Evolutionary conservation across 2,888 invertebrate genomes (phyloP).

Genomic region (Xestia c-nigrum): DNA sequence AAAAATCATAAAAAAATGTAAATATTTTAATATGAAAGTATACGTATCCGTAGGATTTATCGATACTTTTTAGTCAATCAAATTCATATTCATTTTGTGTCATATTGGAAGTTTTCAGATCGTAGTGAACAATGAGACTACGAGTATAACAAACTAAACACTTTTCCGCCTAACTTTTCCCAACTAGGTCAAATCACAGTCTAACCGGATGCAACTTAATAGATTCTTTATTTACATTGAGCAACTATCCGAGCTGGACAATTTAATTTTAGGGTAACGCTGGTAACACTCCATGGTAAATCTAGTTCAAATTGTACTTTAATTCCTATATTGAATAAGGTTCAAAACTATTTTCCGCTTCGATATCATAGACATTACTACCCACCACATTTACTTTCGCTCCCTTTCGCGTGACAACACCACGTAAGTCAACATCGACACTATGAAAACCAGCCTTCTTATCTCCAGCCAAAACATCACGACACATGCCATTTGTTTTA

Average conservation of each 20-base stretch:
- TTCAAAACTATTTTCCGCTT: not conserved
- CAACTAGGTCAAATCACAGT: not conserved
- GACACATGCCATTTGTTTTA: slow-evolving; percentile 55
- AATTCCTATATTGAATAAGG: not conserved
- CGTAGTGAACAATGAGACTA: not conserved
- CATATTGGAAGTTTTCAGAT: not conserved
- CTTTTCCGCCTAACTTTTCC: not conserved
- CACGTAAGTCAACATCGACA: slow-evolving; percentile 27
- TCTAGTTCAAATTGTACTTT: not conserved
- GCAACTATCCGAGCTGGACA: not conserved
- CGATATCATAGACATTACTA: not conserved
- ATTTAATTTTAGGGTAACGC: not conserved
- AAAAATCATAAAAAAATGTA: not conserved
- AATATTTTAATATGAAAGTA: slow-evolving; percentile 13
- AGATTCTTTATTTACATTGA: not conserved
- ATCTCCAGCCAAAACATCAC: slow-evolving; percentile 38
- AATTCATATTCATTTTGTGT: slow-evolving; percentile 3
- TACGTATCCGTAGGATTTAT: slow-evolving; percentile 3
- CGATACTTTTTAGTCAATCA: not conserved
- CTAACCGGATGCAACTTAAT: not conserved
- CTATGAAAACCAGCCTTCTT: slow-evolving; percentile 14
- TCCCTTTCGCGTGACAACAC: slow-evolving; percentile 12
- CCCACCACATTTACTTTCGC: slow-evolving; percentile 8
- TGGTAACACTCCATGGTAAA: too few species aligned
- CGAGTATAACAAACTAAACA: not conserved